Percentiles rank a stretch among this genome's conserved stretches.
Conservation (phyloP, 2,888 invertebrate genomes). For the Pedicia rivosa region DNA sequence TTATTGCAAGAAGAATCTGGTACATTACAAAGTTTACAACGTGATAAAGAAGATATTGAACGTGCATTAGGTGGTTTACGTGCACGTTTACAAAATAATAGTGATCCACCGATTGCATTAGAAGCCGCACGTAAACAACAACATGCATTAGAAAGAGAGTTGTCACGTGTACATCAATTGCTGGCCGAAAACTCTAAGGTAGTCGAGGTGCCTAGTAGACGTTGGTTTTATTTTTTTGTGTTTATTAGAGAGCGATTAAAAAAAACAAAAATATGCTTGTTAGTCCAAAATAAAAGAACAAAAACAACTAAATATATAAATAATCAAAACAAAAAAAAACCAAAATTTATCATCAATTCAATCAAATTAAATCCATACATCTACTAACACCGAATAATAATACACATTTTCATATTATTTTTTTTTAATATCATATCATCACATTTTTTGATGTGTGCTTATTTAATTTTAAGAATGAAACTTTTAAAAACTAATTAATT, state of each 20-base stretch:
- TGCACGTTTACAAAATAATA: conserved; percentile 47
- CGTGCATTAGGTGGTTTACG: conserved; percentile 46
- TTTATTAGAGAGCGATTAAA: conserved; percentile 4
- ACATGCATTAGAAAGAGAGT: conserved; percentile 54
- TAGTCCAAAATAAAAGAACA: too few species aligned
- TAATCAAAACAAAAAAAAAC: too few species aligned
- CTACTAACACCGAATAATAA: conserved; percentile 7
- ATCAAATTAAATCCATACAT: conserved; percentile 6
- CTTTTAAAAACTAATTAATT: too few species aligned
- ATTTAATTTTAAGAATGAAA: not conserved
- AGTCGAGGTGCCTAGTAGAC: conserved; percentile 47
- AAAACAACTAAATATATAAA: not conserved
- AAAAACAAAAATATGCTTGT: not conserved
- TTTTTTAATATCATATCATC: not conserved
- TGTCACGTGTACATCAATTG: conserved; percentile 69
- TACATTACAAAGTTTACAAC: conserved; percentile 52
- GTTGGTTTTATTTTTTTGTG: conserved; percentile 20
- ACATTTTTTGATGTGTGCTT: not conserved
- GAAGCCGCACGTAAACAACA: conserved; percentile 56
- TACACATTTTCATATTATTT: too few species aligned
- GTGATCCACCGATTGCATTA: conserved; percentile 40
- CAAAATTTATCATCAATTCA: too few species aligned
- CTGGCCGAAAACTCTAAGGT: conserved; percentile 86
- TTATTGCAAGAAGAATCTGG: conserved; percentile 59
- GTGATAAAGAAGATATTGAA: conserved; percentile 59